Base-by-base conservation (phyloP, 1,140 invertebrate species). In the Calycopis cecrops region DNA sequence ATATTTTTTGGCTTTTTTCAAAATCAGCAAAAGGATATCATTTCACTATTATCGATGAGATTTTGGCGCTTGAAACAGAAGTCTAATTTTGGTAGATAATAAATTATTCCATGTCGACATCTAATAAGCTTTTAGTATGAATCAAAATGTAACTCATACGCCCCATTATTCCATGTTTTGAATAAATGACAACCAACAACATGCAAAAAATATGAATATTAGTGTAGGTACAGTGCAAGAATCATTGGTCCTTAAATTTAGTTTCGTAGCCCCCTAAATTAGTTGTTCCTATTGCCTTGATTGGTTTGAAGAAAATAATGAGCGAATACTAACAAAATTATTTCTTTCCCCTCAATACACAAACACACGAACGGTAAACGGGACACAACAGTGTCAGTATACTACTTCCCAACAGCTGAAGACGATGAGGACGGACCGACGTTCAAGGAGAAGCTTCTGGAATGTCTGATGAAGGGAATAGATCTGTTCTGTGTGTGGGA, bases 401-500 rank as follows among this genome's bases (percentile, higher is more conserved):
- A 96, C 94, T 95, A 95, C 93, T 96, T 96, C 92, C 92, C 94
- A 91, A 93, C 94, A 94, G 91, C 91, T 73, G 90, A 92, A 85
- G 95, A 97, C 81, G 94, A 96, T 83, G 95, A 97, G 75, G 95
- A 96, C 80, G 94, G 94, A 65, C 94, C 95, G 12, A 97, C 94
- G 42, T 90, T 96, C 59, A 97, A 96, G 86, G 95, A 97, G 79
- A 95, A 92, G 78, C 88, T 94, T 40, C 85, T 96, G 62, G 93
- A 93, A 62, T 88, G 89, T 69, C 89, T 93, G 58, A 89, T 96
- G 59, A 93, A 93, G 72, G 91, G 93, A 62, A 95, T 98, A 71
- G 96, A 98, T 88, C 91, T 97, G 61, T 96, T 98, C 88, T 99
- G 97, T 90, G 94, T 98, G 51, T 99, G 97, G 97, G 96, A 99